Conservation (phyloP, 2,888 invertebrate genomes). For the Laspeyria flexula region DNA sequence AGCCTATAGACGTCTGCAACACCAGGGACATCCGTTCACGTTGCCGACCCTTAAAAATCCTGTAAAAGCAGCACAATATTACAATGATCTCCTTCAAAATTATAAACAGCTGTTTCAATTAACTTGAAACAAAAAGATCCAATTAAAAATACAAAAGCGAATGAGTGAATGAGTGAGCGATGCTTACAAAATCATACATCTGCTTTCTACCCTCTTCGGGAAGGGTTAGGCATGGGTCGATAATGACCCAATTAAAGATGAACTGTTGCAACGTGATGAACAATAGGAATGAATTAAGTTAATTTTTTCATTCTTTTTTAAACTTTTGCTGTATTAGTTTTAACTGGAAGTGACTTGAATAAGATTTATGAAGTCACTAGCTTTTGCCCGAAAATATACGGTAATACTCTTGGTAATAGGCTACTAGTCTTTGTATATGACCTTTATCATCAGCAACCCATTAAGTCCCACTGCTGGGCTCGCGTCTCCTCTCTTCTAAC, state of each 20-base stretch:
- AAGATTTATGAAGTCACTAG: no score
- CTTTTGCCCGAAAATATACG: no score
- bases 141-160: conserved; percentile 66
- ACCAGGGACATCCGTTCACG: no score
- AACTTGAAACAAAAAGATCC: conserved; percentile 58
- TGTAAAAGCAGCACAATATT: background rate
- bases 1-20: no score
- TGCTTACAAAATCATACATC: conserved; percentile 78
- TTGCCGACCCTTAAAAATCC: no score
- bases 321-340: no score
- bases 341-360: background rate
- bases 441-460: no score
- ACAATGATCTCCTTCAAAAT: conserved; percentile 14
- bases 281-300: conserved; percentile 52
- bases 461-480: no score
- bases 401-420: no score
- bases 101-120: conserved; percentile 58
- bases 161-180: conserved; percentile 45
- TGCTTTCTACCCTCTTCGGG: conserved; percentile 73
- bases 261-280: conserved; percentile 47
- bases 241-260: conserved; percentile 73
- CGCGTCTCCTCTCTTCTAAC: no score
- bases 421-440: no score
- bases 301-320: conserved; percentile 1
- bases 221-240: conserved; percentile 46